phyloP scores from a whole-genome alignment of 1,140 invertebrate genomes.

The Scaptomyza pallida region DNA sequence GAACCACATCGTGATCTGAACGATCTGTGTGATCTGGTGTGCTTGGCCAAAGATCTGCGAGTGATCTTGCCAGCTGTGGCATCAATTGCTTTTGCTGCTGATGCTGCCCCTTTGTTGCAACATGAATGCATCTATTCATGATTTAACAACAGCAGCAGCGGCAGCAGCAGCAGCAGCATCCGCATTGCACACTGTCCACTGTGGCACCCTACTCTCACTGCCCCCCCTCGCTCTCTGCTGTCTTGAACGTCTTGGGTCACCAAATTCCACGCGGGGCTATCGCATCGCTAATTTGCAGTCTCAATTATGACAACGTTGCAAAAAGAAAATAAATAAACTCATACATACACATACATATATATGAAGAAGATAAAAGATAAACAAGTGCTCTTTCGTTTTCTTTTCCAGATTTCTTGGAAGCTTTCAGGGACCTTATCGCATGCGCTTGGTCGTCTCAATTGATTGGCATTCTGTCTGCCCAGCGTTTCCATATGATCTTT shows the following conservation, averaged over 20 bases:
- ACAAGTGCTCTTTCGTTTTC: background rate
- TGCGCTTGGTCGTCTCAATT: background rate
- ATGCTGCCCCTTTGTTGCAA: conserved; percentile 41
- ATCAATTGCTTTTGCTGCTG: conserved; percentile 43
- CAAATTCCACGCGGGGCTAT: conserved; percentile 23
- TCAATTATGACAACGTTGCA: conserved; percentile 48
- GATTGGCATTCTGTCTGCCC: background rate
- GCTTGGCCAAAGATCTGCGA: conserved; percentile 28
- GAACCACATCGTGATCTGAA: conserved; percentile 73
- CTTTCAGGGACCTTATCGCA: background rate
- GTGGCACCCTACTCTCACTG: background rate
- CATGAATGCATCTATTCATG: conserved; percentile 60
- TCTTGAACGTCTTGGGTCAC: conserved; percentile 11
- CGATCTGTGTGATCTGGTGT: conserved; percentile 35
- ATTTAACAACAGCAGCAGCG: conserved; percentile 12
- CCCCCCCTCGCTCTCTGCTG: too few relatives aligned
- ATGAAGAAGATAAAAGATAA: conserved; percentile 1
- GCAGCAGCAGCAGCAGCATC: conserved; percentile 24
- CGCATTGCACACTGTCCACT: conserved; percentile 25
- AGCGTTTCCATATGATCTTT: background rate
- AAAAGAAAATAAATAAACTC: background rate
- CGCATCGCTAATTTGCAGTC: conserved; percentile 44
- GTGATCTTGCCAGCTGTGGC: conserved; percentile 31
- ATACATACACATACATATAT: background rate
- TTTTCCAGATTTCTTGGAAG: background rate